Conservation (phyloP, 2,113 vertebrate species). For the Cinclus cinclus region DNA sequence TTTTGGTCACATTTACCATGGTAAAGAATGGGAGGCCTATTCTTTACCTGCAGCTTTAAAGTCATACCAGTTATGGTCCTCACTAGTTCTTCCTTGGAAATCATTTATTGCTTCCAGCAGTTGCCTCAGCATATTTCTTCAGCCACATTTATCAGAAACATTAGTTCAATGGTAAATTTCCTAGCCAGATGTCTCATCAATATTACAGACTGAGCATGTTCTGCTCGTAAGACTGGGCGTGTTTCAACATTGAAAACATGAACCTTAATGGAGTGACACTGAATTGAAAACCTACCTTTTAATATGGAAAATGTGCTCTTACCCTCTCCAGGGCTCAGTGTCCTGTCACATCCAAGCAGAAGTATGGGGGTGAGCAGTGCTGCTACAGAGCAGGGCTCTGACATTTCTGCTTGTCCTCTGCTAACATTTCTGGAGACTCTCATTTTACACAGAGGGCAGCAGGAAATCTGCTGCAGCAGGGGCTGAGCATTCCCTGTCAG, state of each 20-base stretch:
- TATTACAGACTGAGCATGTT: neutral
- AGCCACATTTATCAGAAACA: neutral
- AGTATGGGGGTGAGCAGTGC: conserved; percentile 18
- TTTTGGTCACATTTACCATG: neutral
- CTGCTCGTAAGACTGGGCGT: neutral
- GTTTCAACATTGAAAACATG: neutral
- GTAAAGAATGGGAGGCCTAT: neutral
- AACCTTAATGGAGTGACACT: neutral
- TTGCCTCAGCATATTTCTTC: neutral
- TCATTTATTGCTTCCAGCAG: neutral
- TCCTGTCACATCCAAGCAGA: neutral
- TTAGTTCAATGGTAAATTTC: neutral
- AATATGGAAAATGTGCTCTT: conserved; percentile 29
- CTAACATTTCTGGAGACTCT: conserved; percentile 57
- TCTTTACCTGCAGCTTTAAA: neutral
- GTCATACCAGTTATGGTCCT: neutral
- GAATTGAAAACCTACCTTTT: neutral
- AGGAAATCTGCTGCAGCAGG: conserved; percentile 49
- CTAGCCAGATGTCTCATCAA: neutral
- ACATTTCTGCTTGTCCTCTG: conserved; percentile 18
- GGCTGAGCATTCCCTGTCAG: conserved; percentile 24
- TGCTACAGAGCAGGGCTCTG: neutral
- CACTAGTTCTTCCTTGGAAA: neutral
- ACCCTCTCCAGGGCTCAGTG: conserved; percentile 32
- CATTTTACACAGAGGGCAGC: conserved; percentile 64